Percentiles rank a stretch among this genome's conserved stretches.
Evolutionary conservation across 2,888 invertebrate genomes (phyloP).

Genomic region (Cataglyphis albicans): DNA sequence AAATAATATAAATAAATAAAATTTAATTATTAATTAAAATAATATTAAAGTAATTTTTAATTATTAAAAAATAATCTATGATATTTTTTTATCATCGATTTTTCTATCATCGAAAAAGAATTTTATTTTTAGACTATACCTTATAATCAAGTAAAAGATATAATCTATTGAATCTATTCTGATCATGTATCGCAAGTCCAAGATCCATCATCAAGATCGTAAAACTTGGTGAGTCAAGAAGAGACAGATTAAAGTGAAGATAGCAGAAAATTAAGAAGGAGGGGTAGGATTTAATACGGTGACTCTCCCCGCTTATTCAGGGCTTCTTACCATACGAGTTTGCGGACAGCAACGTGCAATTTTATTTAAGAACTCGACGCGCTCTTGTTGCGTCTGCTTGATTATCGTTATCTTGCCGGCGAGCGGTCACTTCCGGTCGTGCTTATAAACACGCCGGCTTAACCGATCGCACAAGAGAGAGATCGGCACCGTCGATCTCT

Average conservation of each 20-base stretch:
- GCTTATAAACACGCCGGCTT: slow-evolving; percentile 4
- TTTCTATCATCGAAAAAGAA: background rate
- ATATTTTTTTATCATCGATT: too few species aligned
- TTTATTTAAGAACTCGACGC: slow-evolving; percentile 50
- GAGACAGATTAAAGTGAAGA: slow-evolving; percentile 18
- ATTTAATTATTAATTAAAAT: background rate
- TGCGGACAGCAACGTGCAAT: slow-evolving; percentile 45
- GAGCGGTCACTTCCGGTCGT: slow-evolving; percentile 55
- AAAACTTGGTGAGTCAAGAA: slow-evolving; percentile 7
- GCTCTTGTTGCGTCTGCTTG: slow-evolving; percentile 44
- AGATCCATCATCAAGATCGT: slow-evolving; percentile 37
- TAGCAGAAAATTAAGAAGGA: slow-evolving; percentile 29
- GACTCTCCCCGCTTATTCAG: background rate
- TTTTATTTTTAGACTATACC: slow-evolving; percentile 2
- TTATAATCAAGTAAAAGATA: slow-evolving; percentile 17
- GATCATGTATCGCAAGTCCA: slow-evolving; percentile 7
- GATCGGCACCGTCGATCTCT: slow-evolving; percentile 38
- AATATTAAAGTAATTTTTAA: background rate
- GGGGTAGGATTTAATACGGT: slow-evolving; percentile 26
- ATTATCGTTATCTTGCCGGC: slow-evolving; percentile 61
- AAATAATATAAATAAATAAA: background rate
- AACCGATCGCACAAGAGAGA: slow-evolving; percentile 15
- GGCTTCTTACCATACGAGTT: slow-evolving; percentile 10
- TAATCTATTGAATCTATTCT: background rate
- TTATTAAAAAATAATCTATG: background rate